Evolutionary conservation across 2,888 invertebrate genomes (phyloP).

Genomic region (Arrhopalites spinosus): DNA sequence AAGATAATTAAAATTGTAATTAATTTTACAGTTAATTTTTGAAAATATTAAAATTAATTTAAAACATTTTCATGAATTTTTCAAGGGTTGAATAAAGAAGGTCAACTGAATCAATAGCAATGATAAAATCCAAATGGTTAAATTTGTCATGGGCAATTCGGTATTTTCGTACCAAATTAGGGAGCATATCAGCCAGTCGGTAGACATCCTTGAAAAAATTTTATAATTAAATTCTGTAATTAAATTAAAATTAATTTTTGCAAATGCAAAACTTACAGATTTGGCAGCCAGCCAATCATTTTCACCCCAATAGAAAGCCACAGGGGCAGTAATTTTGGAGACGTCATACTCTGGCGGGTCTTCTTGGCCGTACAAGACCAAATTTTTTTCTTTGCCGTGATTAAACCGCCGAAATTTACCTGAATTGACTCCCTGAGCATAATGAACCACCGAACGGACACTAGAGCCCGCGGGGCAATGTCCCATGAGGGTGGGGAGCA

Average conservation of each 20-base stretch:
- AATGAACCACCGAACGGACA: conserved; percentile 59
- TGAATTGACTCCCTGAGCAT: conserved; percentile 58
- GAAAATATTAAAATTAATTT: conserved; percentile 1
- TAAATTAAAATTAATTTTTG: too few species aligned
- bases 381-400: conserved; percentile 47
- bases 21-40: too few species aligned
- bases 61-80: conserved; percentile 60
- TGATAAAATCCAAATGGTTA: conserved; percentile 76
- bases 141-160: conserved; percentile 69
- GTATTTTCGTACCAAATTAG: conserved; percentile 66
- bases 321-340: conserved; percentile 48
- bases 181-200: conserved; percentile 64
- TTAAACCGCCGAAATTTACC: conserved; percentile 59
- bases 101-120: conserved; percentile 67
- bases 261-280: conserved; percentile 21
- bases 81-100: conserved; percentile 67
- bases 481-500: conserved; percentile 62
- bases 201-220: conserved; percentile 63
- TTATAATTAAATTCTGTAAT: too few species aligned
- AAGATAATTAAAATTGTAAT: too few species aligned
- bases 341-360: conserved; percentile 53
- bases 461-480: conserved; percentile 59
- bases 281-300: conserved; percentile 56
- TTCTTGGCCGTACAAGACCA: conserved; percentile 44
- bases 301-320: conserved; percentile 58